phyloP scores from a whole-genome alignment of 2,888 invertebrate genomes.

The Clepsis dumicolana region DNA sequence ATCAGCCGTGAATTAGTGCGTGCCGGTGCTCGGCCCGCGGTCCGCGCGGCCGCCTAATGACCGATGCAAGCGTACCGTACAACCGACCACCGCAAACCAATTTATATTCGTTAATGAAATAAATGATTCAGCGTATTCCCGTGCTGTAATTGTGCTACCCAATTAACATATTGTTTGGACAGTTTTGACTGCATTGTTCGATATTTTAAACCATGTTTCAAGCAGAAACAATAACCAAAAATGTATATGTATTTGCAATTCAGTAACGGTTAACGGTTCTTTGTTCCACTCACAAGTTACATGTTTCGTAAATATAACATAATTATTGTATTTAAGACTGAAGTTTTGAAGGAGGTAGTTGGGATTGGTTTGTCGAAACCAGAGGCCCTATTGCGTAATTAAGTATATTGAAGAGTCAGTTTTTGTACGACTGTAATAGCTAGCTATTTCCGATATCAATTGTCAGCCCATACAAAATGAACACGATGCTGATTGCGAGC shows the following conservation, averaged over 20 bases:
- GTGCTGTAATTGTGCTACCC: conserved; percentile 39
- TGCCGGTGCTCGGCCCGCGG: conserved; percentile 47
- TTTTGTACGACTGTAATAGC: too few species aligned
- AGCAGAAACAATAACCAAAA: neutral
- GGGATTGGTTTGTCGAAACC: too few species aligned
- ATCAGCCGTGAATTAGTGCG: conserved; percentile 50
- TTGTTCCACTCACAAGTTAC: too few species aligned
- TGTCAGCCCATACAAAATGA: too few species aligned
- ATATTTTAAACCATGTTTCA: neutral
- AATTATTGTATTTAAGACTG: too few species aligned
- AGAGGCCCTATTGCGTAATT: too few species aligned
- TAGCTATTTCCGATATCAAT: too few species aligned
- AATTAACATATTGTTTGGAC: conserved; percentile 38
- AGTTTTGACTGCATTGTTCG: conserved; percentile 21
- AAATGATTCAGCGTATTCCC: conserved; percentile 46
- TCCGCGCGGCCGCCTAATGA: conserved; percentile 54
- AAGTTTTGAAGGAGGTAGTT: too few species aligned
- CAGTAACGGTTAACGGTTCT: too few species aligned
- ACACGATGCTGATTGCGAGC: too few species aligned
- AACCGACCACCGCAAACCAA: conserved; percentile 55
- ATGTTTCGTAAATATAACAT: too few species aligned
- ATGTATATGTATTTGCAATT: neutral
- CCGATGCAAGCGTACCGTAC: conserved; percentile 48
- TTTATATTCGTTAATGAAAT: conserved; percentile 57
- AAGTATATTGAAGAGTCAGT: too few species aligned